These are phyloP conservation scores for Xanthia icteritia DNA, from an alignment of 2,888 invertebrate species.

Conservation along the genomic window DNA sequence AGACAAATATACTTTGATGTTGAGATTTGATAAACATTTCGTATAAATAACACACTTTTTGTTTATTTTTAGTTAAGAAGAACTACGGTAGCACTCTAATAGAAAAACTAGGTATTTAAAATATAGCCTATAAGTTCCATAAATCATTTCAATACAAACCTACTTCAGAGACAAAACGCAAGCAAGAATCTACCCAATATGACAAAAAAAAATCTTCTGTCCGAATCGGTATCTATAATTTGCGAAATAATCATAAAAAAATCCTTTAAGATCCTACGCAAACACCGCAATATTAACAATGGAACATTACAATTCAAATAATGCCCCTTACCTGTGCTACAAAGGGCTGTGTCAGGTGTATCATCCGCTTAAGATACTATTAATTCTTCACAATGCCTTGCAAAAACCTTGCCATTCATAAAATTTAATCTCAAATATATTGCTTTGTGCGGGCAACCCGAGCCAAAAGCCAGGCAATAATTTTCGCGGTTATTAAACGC, in stretches of 20 bases:
- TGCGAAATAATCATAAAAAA: slow-evolving; percentile 55
- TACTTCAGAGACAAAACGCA: slow-evolving; percentile 11
- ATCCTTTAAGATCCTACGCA: slow-evolving; percentile 75
- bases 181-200: slow-evolving; percentile 25
- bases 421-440: slow-evolving; percentile 85
- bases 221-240: slow-evolving; percentile 56
- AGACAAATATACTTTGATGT: slow-evolving; percentile 55
- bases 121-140: neutral
- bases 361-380: slow-evolving; percentile 83
- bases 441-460: slow-evolving; percentile 74
- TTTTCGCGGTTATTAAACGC: slow-evolving; percentile 84
- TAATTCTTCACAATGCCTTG: slow-evolving; percentile 82
- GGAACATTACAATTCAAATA: slow-evolving; percentile 72
- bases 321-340: slow-evolving; percentile 81
- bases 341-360: slow-evolving; percentile 86
- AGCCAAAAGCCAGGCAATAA: slow-evolving; percentile 78
- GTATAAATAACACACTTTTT: neutral
- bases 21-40: slow-evolving; percentile 54
- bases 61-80: slow-evolving; percentile 15
- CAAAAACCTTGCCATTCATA: slow-evolving; percentile 84
- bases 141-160: neutral
- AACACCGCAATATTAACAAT: slow-evolving; percentile 79
- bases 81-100: slow-evolving; percentile 1
- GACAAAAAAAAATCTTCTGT: slow-evolving; percentile 47
- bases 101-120: neutral